These are phyloP conservation scores for Drosophila dunni DNA, from an alignment of 1,140 invertebrate species.

Conservation along the genomic window DNA sequence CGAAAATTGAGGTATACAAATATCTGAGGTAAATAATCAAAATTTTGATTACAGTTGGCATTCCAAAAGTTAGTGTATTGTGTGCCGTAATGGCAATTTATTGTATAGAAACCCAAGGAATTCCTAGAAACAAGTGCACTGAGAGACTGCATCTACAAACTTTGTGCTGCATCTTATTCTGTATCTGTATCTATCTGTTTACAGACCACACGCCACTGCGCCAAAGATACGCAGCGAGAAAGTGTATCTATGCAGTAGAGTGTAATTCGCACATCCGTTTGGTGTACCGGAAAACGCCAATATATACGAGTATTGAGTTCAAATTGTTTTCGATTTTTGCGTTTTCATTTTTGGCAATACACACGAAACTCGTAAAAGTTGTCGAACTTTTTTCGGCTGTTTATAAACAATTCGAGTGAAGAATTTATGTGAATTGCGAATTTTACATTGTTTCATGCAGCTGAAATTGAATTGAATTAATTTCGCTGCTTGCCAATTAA, in stretches of 20 bases:
- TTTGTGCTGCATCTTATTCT: background rate
- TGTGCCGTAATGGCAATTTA: background rate
- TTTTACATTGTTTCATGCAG: background rate
- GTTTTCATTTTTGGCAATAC: constrained; percentile 19
- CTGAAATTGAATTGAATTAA: constrained; percentile 9
- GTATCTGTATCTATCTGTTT: background rate
- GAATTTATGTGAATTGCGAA: constrained; percentile 12
- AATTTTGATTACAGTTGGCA: too few species aligned
- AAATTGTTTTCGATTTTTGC: constrained; percentile 8
- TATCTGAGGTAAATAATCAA: too few species aligned
- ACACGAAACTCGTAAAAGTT: constrained; percentile 19
- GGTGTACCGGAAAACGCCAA: constrained; percentile 27
- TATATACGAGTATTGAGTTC: constrained; percentile 28
- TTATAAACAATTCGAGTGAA: constrained; percentile 37
- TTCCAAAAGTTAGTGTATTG: too few species aligned
- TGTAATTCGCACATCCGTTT: constrained; percentile 28
- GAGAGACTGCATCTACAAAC: constrained; percentile 3
- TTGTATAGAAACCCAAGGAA: constrained; percentile 1
- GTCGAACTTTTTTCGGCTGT: constrained; percentile 8
- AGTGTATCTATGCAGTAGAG: constrained; percentile 5
- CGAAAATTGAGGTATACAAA: too few species aligned
- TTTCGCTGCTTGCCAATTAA: constrained; percentile 28
- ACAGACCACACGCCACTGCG: background rate
- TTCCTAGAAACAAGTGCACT: constrained; percentile 22
- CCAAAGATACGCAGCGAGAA: background rate